Evolutionary conservation across 2,797 vertebrate species (phyloP).

Genomic region (Eospalax fontanierii): DNA sequence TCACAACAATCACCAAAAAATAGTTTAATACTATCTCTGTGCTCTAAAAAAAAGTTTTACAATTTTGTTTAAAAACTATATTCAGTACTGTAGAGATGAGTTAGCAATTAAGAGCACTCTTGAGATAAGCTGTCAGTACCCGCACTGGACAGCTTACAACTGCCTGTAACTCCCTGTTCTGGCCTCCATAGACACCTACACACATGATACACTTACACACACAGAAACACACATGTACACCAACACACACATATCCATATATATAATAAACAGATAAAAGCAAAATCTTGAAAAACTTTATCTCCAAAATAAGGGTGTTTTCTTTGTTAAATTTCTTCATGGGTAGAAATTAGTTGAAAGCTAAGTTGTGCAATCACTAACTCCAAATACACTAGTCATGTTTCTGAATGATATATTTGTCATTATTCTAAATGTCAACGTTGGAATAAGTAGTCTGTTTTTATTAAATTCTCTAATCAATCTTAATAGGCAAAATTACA

Average conservation of each 20-base stretch:
- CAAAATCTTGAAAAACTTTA: background rate
- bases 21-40: slow-evolving; percentile 75
- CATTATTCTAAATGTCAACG: background rate
- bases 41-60: slow-evolving; percentile 55
- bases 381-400: background rate
- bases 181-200: background rate
- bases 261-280: no score
- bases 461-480: background rate
- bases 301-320: background rate
- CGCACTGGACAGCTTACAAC: background rate
- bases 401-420: background rate
- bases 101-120: background rate
- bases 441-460: background rate
- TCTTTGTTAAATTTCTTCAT: background rate
- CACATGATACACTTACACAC: background rate
- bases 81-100: background rate
- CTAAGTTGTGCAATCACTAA: background rate
- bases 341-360: background rate
- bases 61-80: slow-evolving; percentile 53
- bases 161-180: background rate
- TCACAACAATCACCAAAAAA: slow-evolving; percentile 62
- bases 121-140: background rate
- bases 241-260: no score
- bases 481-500: background rate
- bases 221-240: no score